phyloP scores from a whole-genome alignment of 2,797 vertebrate genomes.

The Sphenopsis melanotis region DNA sequence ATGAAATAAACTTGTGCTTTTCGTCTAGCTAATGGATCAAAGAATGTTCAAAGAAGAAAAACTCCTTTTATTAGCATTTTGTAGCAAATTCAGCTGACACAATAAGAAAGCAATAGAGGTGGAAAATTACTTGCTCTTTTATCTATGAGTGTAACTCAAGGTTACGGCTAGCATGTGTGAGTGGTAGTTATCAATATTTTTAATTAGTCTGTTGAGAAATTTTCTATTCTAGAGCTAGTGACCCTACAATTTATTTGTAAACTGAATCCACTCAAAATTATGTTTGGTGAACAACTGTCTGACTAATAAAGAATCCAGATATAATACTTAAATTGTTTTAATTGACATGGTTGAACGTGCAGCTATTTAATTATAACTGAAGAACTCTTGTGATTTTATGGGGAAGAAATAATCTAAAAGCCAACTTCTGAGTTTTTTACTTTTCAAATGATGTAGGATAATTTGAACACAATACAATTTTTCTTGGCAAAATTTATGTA shows the following conservation, averaged over 20 bases:
- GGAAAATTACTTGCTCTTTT: neutral
- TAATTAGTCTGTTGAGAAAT: neutral
- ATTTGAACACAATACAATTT: neutral
- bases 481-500: neutral
- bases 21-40: neutral
- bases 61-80: neutral
- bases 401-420: neutral
- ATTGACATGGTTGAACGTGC: neutral
- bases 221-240: neutral
- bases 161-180: neutral
- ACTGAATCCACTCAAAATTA: neutral
- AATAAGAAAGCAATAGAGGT: neutral
- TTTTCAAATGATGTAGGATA: neutral
- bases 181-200: neutral
- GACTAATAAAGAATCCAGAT: neutral
- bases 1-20: neutral
- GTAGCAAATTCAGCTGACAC: neutral
- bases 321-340: neutral
- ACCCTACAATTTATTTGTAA: neutral
- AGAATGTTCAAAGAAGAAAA: neutral
- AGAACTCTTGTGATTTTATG: neutral
- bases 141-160: neutral
- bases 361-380: neutral
- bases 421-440: neutral
- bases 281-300: neutral